Base-by-base conservation (phyloP, 2,888 invertebrate species). In the Nymphalis polychloros region DNA sequence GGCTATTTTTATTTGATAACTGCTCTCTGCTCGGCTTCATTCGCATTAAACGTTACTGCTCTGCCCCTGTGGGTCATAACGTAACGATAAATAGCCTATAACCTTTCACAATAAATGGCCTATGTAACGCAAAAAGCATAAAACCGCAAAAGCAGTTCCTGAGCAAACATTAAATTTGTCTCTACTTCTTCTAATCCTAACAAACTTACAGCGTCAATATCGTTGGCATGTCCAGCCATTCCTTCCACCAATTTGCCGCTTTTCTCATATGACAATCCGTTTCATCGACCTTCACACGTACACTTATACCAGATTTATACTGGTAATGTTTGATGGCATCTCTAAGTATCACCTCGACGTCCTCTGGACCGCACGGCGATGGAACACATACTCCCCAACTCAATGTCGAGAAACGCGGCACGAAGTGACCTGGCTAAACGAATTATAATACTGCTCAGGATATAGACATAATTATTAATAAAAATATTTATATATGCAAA, bases 381-480 rank as follows among this genome's bases (percentile, higher is more conserved):
- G 96, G 96, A 60, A 96, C 88, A 79, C 96, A 96, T 23, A 95
- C 84, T 0, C 95, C 96, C 96, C 95, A 96, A 78, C 95, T 95
- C 73, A 94, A 88, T 72, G 95, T 94, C 31, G 95, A 94, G 85
- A 95, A 95, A 78, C 94, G 94, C 65, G 96, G 95, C 82, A 95
- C 93, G 85, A 95, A 95, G 88, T 96, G 95, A 84, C 94, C 94
- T 79, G 95, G 94, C 96, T 96, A 87, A 89, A 92, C 89, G 79
- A 88, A 72, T 73, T 66, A 72, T 66, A 68, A 66, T 59, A 68
- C 48, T 52, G 68, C 65, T 72, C 61, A 70, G 64, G n/a, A 67
- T 65, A 55, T 68, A 59, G n/a, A 55, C 31, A 41, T 31, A 8
- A 47, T 41, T 16, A 55, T 27, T 16, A 13, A 2, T 23, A 55